phyloP scores from a whole-genome alignment of 2,888 invertebrate species.

The Drosophila prolongata region DNA sequence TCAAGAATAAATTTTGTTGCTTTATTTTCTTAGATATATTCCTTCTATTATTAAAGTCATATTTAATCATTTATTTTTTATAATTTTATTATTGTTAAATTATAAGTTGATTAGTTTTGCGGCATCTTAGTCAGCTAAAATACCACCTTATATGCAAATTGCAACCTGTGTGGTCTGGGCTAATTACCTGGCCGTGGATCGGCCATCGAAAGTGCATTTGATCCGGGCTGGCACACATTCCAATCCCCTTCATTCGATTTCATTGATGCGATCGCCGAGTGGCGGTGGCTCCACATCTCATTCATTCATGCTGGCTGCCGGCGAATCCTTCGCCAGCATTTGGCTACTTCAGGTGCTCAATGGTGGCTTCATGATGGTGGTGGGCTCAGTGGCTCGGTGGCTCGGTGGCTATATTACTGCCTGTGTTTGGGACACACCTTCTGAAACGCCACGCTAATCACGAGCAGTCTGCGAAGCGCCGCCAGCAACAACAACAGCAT shows the following conservation, averaged over 20 bases:
- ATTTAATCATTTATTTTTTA: not conserved
- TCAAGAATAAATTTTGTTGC: not conserved
- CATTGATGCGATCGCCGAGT: conserved; percentile 71
- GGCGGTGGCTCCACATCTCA: conserved; percentile 15
- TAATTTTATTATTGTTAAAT: not conserved
- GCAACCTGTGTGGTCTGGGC: conserved; percentile 62
- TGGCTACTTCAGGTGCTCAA: conserved; percentile 77
- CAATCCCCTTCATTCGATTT: conserved; percentile 64
- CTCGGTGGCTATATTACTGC: conserved; percentile 47
- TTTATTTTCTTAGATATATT: not conserved
- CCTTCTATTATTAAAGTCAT: too few relatives aligned
- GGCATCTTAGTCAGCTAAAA: not conserved
- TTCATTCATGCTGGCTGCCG: conserved; percentile 62
- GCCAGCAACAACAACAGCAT: conserved; percentile 34
- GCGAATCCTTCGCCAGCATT: conserved; percentile 53
- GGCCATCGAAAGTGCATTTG: conserved; percentile 68
- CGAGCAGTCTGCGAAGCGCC: conserved; percentile 64
- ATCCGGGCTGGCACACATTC: conserved; percentile 71
- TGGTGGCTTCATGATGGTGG: conserved; percentile 3
- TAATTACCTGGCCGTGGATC: conserved; percentile 63
- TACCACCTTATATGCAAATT: not conserved
- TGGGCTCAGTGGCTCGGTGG: too few relatives aligned
- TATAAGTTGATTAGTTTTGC: not conserved
- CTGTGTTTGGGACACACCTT: conserved; percentile 81
- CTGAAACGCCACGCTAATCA: conserved; percentile 80